Conservation (phyloP, 1,140 invertebrate species). For the Neuroterus valhalla region DNA sequence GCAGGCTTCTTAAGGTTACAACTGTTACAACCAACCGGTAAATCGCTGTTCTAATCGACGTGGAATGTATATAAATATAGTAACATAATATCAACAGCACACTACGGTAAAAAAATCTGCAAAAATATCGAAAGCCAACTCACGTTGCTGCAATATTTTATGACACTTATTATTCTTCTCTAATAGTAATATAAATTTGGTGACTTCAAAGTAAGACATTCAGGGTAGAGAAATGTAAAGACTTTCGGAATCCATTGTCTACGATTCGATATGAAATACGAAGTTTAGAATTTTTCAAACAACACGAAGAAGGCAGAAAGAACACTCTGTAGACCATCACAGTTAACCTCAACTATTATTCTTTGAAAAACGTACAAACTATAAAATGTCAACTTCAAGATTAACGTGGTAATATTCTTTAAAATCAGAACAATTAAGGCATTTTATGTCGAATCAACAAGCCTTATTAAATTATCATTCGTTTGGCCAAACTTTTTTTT, state of each 20-base stretch:
- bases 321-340: background rate
- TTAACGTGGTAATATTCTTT: too few relatives aligned
- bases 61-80: slow-evolving; percentile 16
- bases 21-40: background rate
- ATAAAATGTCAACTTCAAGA: background rate
- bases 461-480: too few relatives aligned
- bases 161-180: background rate
- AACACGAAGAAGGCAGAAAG: background rate
- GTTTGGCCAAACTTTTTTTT: too few relatives aligned
- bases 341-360: background rate
- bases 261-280: background rate
- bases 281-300: background rate
- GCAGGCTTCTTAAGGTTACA: background rate
- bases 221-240: background rate
- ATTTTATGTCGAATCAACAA: too few relatives aligned
- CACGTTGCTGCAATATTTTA: background rate
- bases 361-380: slow-evolving; percentile 1
- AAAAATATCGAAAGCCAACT: slow-evolving; percentile 22
- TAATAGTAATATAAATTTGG: background rate
- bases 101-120: slow-evolving; percentile 17
- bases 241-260: slow-evolving; percentile 6
- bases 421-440: too few relatives aligned
- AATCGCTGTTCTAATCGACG: too few relatives aligned
- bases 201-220: background rate
- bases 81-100: slow-evolving; percentile 15